Conservation (phyloP, 2,113 vertebrate species). For the Archilochus colubris region DNA sequence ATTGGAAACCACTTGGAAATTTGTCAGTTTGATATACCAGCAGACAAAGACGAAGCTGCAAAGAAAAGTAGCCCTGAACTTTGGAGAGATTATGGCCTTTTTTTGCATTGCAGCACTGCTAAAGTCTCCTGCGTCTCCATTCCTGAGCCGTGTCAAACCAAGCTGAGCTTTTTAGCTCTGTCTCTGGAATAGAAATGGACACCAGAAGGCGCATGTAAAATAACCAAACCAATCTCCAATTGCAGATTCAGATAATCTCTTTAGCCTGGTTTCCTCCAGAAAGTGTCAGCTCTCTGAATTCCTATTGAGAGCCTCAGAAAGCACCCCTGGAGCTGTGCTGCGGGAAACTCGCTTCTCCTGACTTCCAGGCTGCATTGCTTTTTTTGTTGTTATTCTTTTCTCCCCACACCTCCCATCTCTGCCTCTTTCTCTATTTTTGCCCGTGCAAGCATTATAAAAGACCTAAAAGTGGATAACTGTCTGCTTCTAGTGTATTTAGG, state of each 20-base stretch:
- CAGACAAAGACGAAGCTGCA: neutral
- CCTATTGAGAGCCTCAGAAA: conserved; percentile 57
- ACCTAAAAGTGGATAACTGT: conserved; percentile 68
- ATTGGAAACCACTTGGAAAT: neutral
- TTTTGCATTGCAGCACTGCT: conserved; percentile 11
- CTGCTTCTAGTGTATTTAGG: conserved; percentile 62
- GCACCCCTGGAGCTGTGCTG: conserved; percentile 63
- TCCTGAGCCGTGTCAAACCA: conserved; percentile 26
- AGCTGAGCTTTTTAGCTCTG: conserved; percentile 45
- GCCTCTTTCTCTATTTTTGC: conserved; percentile 61
- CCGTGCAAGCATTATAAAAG: conserved; percentile 66
- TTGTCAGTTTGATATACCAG: neutral
- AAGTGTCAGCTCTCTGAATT: conserved; percentile 7
- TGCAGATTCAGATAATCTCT: conserved; percentile 68
- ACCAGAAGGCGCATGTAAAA: conserved; percentile 65
- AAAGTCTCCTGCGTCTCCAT: neutral
- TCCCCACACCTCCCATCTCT: conserved; percentile 31
- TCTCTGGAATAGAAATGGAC: conserved; percentile 55
- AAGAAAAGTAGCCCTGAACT: neutral
- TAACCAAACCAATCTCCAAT: conserved; percentile 59
- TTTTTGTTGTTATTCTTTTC: conserved; percentile 52
- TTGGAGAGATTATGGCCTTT: neutral
- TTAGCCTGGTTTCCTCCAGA: conserved; percentile 55
- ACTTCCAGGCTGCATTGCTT: conserved; percentile 54
- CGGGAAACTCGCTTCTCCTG: conserved; percentile 40